Evolutionary conservation across 1,140 invertebrate species (phyloP), one percentile per base, ranked within the genome.

Genomic region (Saxidomus purpurata): DNA sequence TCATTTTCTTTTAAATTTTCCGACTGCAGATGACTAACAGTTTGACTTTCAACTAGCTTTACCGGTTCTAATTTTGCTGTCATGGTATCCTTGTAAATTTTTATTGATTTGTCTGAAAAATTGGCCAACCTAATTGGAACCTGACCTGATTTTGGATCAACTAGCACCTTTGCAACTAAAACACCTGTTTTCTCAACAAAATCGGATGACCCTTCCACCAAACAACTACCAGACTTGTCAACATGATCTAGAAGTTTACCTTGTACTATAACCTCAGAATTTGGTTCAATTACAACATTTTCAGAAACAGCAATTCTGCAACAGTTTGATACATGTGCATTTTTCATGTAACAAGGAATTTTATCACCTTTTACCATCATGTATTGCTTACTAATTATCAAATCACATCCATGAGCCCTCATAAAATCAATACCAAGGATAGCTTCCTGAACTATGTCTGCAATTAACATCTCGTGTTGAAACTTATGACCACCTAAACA

Each of bases 111-210:
- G 36, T 79, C 40, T 38, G n/a, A 47, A 17, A 77, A 43, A 74
- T 36, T 74, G 36, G 40, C 40, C 36, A 36, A 19, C 36, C 69
- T 74, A 8, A 79, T 11, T 9, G 76, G 76, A 34, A 80, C 28
- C 55, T 28, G 2, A 52, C 47, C 47, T 0, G 11, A 22, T 25
- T 63, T 63, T 49, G 55, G 28, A 67, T 67, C 34, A 25, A 83
- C 80, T 19, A 83, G 19, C 19, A 83, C 55, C n/a, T 83, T 83
- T 43, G 55, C 80, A 1, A 83, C 55, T 38, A 63, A 17, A 38
- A 83, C 8, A 63, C 80, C 80, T 31, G 80, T 83, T 63, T 67
- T 63, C 59, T 67, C 13, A 31, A 34, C 19, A 67, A 83, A 83
- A 67, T 49, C 36, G 36, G 22, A 0, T 40, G 34, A 40, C 17